phyloP scores from a whole-genome alignment of 2,113 vertebrate genomes.

The Eudorcas thomsonii region DNA sequence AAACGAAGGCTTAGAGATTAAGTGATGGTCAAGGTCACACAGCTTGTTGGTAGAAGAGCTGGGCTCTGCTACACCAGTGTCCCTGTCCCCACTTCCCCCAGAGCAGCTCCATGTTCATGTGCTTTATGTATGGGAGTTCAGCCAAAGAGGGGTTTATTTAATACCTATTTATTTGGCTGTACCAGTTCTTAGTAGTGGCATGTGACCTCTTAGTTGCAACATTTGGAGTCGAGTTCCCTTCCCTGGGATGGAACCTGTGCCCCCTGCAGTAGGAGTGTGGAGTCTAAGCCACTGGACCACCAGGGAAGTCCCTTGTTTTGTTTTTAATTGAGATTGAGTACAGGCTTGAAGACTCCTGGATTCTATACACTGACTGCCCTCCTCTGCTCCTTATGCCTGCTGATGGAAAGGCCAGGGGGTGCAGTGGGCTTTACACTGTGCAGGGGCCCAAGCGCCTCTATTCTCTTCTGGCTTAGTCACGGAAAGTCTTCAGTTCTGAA shows the following conservation, averaged over 20 bases:
- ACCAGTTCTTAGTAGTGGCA: neutral
- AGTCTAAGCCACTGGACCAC: neutral
- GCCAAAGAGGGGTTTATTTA: neutral
- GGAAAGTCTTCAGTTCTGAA: conserved; percentile 2
- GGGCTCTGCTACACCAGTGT: neutral
- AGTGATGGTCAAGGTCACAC: neutral
- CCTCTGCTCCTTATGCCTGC: neutral
- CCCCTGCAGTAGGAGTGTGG: neutral
- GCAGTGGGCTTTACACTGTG: neutral
- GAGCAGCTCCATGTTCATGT: neutral
- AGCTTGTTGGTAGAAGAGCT: neutral
- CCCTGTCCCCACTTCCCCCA: neutral
- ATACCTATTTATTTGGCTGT: neutral
- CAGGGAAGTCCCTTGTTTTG: neutral
- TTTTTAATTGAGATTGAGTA: neutral
- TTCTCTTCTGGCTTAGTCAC: neutral
- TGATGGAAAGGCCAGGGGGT: neutral
- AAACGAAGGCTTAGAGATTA: neutral
- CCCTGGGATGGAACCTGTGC: neutral
- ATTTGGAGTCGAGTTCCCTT: neutral
- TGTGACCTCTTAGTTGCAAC: neutral
- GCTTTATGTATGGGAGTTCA: neutral
- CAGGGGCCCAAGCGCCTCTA: neutral
- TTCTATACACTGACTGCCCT: neutral
- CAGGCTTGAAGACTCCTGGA: neutral